Base-by-base conservation (phyloP, 1,140 invertebrate species). In the Drosophila virilis region DNA sequence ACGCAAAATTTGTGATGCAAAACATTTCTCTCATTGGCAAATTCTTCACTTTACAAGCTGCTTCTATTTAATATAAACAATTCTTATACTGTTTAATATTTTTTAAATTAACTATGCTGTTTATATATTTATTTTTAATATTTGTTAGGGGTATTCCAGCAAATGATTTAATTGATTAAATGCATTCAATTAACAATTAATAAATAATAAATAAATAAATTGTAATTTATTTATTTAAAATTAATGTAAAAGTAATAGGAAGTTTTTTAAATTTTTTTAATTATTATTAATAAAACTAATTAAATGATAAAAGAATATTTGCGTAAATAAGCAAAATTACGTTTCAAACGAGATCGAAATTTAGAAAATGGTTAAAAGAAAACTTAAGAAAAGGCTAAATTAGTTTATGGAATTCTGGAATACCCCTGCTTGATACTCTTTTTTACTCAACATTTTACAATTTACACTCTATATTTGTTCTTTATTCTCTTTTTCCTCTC, bases 21-120 rank as follows among this genome's bases (percentile, higher is more conserved):
- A 67, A 33, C 46, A 28, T 55, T 33, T 22, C 33, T 77, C 48
- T 57, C 8, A 82, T 81, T 74, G 78, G 80, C 66, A 51, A 43
- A 61, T 35, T 67, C 35, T 70, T 43, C n/a, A 74, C 55, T 74
- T 55, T 65, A 52, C 46, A 64, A 60, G 46, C 15, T 22, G 72
- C 58, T 70, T 78, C 42, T 59, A 15, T 28, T 45, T 37, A 43
- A 45, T 38, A 46, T 68, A 50, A 43, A 13, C 7, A 7, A 42
- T 9, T 28, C 2, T 28, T 5, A 28, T 28, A 28, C 22, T 28
- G 5, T 37, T 37, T 37, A 7, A n/a, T 13, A n/a, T n/a, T 13
- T 12, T 13, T 7, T 7, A 42, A 6, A 42, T 42, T 3, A 42
- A 6, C 6, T 33, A 6, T 8, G 22, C 22, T 28, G 22, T 46